A percentile compares a stretch with the other conserved stretches of the same genome.
Evolutionary conservation across 1,140 invertebrate species (phyloP).

Genomic region (Brachionus paranguensis): DNA sequence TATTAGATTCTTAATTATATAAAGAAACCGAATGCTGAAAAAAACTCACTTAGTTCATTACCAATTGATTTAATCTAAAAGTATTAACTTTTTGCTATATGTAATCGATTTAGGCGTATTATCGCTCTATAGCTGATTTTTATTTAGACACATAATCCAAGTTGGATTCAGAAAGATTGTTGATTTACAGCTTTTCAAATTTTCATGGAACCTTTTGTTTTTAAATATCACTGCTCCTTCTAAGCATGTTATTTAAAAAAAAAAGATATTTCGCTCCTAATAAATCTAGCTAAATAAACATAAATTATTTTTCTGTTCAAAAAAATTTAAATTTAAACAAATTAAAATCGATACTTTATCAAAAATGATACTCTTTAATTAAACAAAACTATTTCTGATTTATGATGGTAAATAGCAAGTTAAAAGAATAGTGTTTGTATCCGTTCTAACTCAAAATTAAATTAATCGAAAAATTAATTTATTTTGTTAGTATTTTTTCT

Average conservation of each 20-base stretch:
- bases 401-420: not conserved
- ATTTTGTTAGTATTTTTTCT: not conserved
- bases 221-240: not conserved
- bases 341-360: not conserved
- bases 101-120: not conserved
- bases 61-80: not conserved
- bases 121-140: not conserved
- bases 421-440: not conserved
- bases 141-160: not conserved
- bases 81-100: not conserved
- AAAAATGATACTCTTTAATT: not conserved
- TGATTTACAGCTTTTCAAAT: not conserved
- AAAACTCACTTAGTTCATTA: not conserved
- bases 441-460: not conserved
- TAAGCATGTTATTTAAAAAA: not conserved
- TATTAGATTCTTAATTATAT: not conserved
- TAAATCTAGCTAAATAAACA: not conserved
- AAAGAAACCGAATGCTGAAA: not conserved
- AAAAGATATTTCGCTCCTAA: not conserved
- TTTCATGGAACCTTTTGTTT: not conserved
- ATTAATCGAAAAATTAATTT: not conserved
- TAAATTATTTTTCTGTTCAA: conserved; percentile 8
- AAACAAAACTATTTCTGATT: not conserved
- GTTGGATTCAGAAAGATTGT: not conserved
- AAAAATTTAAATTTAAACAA: conserved; percentile 4